Evolutionary conservation across 1,140 invertebrate genomes (phyloP), one percentile per base, ranked within the genome.

Genomic region (Apis cerana): DNA sequence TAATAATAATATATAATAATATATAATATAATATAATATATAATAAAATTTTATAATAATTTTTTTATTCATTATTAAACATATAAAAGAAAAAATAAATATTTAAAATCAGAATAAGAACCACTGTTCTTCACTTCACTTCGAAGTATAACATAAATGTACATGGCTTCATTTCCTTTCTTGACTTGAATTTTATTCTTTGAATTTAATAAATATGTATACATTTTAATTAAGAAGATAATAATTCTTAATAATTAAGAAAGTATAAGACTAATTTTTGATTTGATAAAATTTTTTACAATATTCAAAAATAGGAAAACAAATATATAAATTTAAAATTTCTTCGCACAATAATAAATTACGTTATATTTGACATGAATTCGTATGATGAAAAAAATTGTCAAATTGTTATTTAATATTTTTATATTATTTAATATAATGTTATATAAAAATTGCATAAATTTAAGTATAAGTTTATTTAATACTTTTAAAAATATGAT

Each of bases 211-310:
- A 17, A 48, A 27, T 33, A 64, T 27, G 17, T 43, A 67, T 23
- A 43, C 43, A 67, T 27, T 1, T 27, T 27, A 27, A 27, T 27
- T 27, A 27, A 27, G 27, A 27, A 27, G 27, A 27, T 27, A 27
- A 64, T 82, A 82, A 82, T 68, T 76, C 68, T 33, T 33, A 33
- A 54, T 54, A 62, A 43, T 72, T 10, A 56, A n/a, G 52, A 69
- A 81, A 33, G 19, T 61, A 81, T 19, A n/a, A 61, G 33, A 69
- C 15, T 23, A 68, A 82, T 82, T 82, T 76, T 43, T 58, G 23
- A 62, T 52, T 75, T 48, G 7, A n/a, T 8, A 23, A 52, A 81
- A 67, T 75, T 75, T 12, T 11, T 33, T 19, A 50, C 48, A 75
- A 67, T 56, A 11, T 65, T 72, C 13, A 17, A 50, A 33, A 43